Percentiles rank a stretch among this genome's conserved stretches.
phyloP scores from a whole-genome alignment of 2,888 invertebrate species.

The Ormia ochracea region DNA sequence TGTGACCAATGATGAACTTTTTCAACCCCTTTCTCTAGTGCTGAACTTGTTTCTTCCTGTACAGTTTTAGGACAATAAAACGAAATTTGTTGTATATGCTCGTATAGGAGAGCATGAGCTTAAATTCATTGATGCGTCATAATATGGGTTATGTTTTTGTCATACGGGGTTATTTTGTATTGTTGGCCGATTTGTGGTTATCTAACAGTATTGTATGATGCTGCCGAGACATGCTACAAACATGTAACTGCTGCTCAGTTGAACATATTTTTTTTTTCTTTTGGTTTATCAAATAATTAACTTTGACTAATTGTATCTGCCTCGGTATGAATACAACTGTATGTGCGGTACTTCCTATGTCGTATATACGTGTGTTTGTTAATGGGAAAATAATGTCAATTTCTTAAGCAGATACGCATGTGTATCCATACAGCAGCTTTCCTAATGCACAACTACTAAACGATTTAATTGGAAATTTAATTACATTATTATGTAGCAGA shows the following conservation, averaged over 20 bases:
- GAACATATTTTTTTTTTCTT: constrained; percentile 31
- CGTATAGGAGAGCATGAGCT: neutral
- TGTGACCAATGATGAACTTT: neutral
- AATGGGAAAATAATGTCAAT: neutral
- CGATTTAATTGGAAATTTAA: constrained; percentile 34
- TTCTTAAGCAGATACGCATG: neutral
- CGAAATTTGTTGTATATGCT: neutral
- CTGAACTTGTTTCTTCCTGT: neutral
- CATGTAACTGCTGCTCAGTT: neutral
- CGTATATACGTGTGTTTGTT: neutral
- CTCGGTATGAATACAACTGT: neutral
- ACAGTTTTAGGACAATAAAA: neutral
- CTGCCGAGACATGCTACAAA: neutral
- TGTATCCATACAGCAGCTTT: neutral
- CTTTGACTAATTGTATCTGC: constrained; percentile 53
- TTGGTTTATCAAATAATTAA: constrained; percentile 59
- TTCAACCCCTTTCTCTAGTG: constrained; percentile 6
- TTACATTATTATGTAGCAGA: constrained; percentile 20
- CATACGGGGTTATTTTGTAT: constrained; percentile 39
- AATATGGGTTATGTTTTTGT: constrained; percentile 45
- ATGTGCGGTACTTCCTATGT: neutral
- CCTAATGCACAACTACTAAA: neutral
- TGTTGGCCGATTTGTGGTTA: constrained; percentile 53
- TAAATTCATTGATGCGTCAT: constrained; percentile 8
- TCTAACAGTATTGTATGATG: neutral